A percentile compares a stretch with the other conserved stretches of the same genome.
Evolutionary conservation across 2,113 vertebrate species (phyloP).

Genomic region (Centropus unirufus): DNA sequence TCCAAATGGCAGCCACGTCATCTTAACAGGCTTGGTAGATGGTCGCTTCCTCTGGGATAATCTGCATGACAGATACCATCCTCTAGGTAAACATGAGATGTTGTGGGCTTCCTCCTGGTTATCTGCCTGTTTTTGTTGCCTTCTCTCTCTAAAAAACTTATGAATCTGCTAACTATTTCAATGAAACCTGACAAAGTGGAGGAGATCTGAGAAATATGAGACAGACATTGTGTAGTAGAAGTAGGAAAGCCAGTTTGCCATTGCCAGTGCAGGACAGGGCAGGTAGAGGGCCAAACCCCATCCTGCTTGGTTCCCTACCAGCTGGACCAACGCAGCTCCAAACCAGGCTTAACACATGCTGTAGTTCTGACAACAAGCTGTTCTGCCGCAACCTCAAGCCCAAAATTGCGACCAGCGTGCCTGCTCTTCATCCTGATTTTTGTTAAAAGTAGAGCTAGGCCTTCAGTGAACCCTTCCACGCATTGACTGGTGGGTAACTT

Average conservation of each 20-base stretch:
- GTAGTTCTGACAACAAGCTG: background rate
- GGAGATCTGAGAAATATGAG: background rate
- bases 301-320: rapidly evolving
- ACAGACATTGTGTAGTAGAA: background rate
- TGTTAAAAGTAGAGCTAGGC: background rate
- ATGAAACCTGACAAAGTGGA: background rate
- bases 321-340: background rate
- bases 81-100: slow-evolving; percentile 70
- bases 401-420: background rate
- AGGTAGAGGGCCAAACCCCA: background rate
- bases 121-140: background rate
- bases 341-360: background rate
- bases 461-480: background rate
- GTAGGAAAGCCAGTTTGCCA: background rate
- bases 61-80: slow-evolving; percentile 77
- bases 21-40: slow-evolving; percentile 76
- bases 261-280: background rate
- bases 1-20: slow-evolving; percentile 75
- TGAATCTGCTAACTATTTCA: background rate
- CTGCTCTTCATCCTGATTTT: background rate
- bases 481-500: background rate
- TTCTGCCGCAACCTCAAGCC: background rate
- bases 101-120: background rate
- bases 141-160: background rate
- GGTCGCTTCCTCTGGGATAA: slow-evolving; percentile 81